Evolutionary conservation across 2,888 invertebrate species (phyloP).

Genomic region (Scaptomyza polygonia): DNA sequence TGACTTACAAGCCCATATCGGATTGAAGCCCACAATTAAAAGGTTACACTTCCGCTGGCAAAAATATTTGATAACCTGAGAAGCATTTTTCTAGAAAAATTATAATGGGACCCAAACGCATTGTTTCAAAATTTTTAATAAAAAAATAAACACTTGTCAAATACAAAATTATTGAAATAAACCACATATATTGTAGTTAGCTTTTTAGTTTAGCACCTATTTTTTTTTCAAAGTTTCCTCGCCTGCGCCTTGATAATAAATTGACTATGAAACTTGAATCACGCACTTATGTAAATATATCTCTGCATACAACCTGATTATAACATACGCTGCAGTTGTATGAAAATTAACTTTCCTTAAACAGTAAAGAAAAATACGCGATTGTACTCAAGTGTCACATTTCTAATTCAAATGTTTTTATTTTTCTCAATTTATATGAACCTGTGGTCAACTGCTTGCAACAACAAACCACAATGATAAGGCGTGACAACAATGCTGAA

Average conservation of each 20-base stretch:
- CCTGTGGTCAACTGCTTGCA: conserved; percentile 10
- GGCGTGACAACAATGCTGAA: conserved; percentile 99
- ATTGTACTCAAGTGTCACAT: conserved; percentile 42
- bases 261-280: conserved; percentile 28
- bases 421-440: conserved; percentile 17
- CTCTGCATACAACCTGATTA: conserved; percentile 31
- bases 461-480: conserved; percentile 77
- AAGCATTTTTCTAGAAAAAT: too few relatives aligned
- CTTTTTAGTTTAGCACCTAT: conserved; percentile 21
- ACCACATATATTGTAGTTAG: conserved; percentile 18
- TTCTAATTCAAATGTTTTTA: conserved; percentile 54
- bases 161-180: conserved; percentile 13
- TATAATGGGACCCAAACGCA: too few relatives aligned
- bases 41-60: too few relatives aligned
- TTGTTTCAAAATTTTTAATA: neutral
- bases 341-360: conserved; percentile 11
- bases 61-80: too few relatives aligned
- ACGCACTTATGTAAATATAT: conserved; percentile 38
- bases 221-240: conserved; percentile 2
- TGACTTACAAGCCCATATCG: too few relatives aligned
- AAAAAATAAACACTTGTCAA: neutral
- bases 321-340: conserved; percentile 7
- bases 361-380: conserved; percentile 1
- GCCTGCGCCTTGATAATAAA: neutral
- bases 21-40: too few relatives aligned